phyloP scores from a whole-genome alignment of 2,797 vertebrate genomes.

The Syndactyla subalaris region DNA sequence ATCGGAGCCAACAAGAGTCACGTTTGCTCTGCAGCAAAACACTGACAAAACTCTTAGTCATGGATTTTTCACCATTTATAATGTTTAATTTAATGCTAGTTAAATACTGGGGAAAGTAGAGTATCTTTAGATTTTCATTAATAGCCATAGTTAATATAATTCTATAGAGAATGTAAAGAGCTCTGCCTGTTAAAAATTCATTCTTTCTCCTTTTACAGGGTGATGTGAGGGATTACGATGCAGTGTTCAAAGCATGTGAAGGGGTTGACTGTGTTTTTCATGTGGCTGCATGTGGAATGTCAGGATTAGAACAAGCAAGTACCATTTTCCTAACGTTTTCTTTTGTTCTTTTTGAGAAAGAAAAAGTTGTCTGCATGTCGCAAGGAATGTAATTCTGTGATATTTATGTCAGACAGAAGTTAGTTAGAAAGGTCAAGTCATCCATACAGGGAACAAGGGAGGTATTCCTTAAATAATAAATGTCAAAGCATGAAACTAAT shows the following conservation, averaged over 20 bases:
- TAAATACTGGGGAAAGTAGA: not conserved
- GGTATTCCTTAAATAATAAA: not conserved
- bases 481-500: not conserved
- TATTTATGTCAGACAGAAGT: not conserved
- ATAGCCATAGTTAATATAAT: not conserved
- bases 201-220: constrained; percentile 74
- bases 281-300: constrained; percentile 91
- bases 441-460: not conserved
- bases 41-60: not conserved
- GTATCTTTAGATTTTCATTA: not conserved
- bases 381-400: not conserved
- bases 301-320: constrained; percentile 89
- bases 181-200: not conserved
- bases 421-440: not conserved
- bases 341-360: not conserved
- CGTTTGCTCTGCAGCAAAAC: constrained; percentile 16
- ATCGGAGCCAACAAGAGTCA: not conserved
- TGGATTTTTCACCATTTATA: not conserved
- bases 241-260: constrained; percentile 84
- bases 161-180: not conserved
- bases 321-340: not conserved
- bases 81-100: not conserved
- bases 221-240: constrained; percentile 87
- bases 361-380: not conserved
- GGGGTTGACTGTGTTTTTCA: constrained; percentile 92